Percentiles rank a stretch among this genome's conserved stretches.
These are phyloP conservation scores for Notolabrus celidotus DNA, from an alignment of 2,797 vertebrate species.

Conservation along the genomic window DNA sequence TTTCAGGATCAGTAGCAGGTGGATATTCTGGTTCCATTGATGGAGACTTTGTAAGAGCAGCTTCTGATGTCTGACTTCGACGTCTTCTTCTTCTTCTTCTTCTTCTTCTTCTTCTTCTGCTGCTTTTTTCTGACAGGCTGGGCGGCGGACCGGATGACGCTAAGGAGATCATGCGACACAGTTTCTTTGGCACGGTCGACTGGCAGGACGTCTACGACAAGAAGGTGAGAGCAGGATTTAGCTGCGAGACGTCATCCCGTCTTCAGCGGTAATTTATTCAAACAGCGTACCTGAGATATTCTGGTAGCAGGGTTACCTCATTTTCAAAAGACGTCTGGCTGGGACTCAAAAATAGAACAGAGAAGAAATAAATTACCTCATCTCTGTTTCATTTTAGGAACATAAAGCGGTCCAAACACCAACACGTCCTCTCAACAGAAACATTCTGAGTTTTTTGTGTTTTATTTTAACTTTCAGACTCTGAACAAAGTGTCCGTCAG, in stretches of 20 bases:
- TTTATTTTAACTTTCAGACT: not conserved
- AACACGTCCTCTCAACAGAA: not conserved
- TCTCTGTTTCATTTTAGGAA: slow-evolving; percentile 4
- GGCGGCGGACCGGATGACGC: slow-evolving; percentile 95
- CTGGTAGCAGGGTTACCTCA: slow-evolving; percentile 62
- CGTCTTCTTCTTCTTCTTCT: slow-evolving; percentile 16
- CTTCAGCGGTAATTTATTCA: slow-evolving; percentile 36
- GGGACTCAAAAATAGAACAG: slow-evolving; percentile 49
- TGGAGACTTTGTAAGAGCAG: slow-evolving; percentile 57
- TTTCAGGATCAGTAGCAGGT: slow-evolving; percentile 68
- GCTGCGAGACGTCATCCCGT: slow-evolving; percentile 41
- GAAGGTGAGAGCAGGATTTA: slow-evolving; percentile 87
- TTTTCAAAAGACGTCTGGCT: slow-evolving; percentile 50
- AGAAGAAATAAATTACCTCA: slow-evolving; percentile 47
- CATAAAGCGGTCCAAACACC: not conserved
- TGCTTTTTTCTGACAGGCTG: slow-evolving; percentile 67
- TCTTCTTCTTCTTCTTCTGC: too few species aligned
- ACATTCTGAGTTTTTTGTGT: not conserved
- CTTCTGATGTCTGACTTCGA: slow-evolving; percentile 54
- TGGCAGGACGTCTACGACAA: slow-evolving; percentile 98
- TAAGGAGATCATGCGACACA: slow-evolving; percentile 98
- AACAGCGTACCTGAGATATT: slow-evolving; percentile 53
- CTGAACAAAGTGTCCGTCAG: not conserved
- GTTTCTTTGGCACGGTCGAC: slow-evolving; percentile 92
- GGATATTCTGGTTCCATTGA: slow-evolving; percentile 71